Evolutionary conservation across 2,113 vertebrate genomes (phyloP).

Genomic region (Vimba vimba): DNA sequence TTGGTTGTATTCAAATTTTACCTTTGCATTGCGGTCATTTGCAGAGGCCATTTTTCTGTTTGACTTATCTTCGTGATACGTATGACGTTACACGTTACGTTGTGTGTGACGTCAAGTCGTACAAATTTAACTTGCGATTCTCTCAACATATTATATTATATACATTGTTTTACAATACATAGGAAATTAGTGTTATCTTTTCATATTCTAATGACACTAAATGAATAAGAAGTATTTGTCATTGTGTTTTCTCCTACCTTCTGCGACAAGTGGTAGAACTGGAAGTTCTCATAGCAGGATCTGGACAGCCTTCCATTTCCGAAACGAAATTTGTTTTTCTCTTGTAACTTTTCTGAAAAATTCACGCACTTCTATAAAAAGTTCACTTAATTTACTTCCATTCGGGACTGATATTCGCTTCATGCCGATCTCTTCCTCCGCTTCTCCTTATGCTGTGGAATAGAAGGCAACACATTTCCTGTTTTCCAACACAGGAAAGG

Average conservation of each 20-base stretch:
- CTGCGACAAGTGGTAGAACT: too few species aligned
- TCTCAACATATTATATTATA: background rate
- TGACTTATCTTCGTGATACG: too few species aligned
- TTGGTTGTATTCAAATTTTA: too few species aligned
- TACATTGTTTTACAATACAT: background rate
- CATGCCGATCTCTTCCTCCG: background rate
- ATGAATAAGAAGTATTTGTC: background rate
- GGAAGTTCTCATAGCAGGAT: background rate
- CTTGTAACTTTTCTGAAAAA: background rate
- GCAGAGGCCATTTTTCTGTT: accelerated
- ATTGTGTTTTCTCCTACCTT: background rate
- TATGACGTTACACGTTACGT: too few species aligned
- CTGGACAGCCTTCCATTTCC: background rate
- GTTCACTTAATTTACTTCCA: background rate
- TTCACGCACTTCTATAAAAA: background rate
- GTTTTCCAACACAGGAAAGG: too few species aligned
- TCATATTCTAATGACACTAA: background rate
- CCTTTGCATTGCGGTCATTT: background rate
- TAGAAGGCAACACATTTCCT: background rate
- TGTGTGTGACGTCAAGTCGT: background rate
- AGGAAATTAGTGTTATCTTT: background rate
- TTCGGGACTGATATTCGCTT: background rate
- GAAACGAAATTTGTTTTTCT: background rate
- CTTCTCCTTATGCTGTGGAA: background rate
- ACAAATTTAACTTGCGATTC: background rate